A percentile compares a stretch with the other conserved stretches of the same genome.
Evolutionary conservation across 35 echinoderm and acorn worm genomes (phyloP).

Genomic region (Ophioderma brevispina): DNA sequence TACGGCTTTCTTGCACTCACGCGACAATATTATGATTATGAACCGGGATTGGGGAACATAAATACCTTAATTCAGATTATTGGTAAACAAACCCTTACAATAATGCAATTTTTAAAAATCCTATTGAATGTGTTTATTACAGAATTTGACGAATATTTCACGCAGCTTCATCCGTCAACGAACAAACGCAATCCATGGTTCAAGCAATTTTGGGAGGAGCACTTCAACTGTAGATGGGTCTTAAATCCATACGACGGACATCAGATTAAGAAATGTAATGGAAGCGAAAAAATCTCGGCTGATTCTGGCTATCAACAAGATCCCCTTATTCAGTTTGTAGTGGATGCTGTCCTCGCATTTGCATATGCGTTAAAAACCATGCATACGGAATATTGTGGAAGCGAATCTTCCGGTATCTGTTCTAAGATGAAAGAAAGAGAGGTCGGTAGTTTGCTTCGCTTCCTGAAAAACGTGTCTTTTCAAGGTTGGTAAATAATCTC

Average conservation of each 20-base stretch:
- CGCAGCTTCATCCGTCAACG: constrained; percentile 35
- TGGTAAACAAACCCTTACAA: too few species aligned
- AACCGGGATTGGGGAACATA: too few species aligned
- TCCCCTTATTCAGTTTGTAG: constrained; percentile 77
- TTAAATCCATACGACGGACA: background rate
- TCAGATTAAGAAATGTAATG: background rate
- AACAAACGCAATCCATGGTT: constrained; percentile 86
- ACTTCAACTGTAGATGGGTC: constrained; percentile 59
- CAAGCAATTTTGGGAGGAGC: constrained; percentile 79
- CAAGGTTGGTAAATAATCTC: constrained; percentile 31
- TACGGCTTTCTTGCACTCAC: too few species aligned
- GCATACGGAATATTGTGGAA: constrained; percentile 62
- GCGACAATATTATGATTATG: too few species aligned
- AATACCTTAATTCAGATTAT: too few species aligned
- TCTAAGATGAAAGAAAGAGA: constrained; percentile 61
- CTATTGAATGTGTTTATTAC: too few species aligned
- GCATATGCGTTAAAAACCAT: constrained; percentile 81
- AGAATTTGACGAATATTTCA: constrained; percentile 88
- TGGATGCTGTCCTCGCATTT: constrained; percentile 77
- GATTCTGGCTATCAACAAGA: constrained; percentile 44
- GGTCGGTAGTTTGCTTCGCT: constrained; percentile 49
- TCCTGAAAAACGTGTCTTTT: constrained; percentile 73
- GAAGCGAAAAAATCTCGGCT: constrained; percentile 9
- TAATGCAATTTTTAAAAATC: too few species aligned
- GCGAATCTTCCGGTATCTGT: constrained; percentile 43